These are phyloP conservation scores for Palythoa heliodiscus DNA, from an alignment of 92 coral and sea anemone genomes.

Conservation along the genomic window DNA sequence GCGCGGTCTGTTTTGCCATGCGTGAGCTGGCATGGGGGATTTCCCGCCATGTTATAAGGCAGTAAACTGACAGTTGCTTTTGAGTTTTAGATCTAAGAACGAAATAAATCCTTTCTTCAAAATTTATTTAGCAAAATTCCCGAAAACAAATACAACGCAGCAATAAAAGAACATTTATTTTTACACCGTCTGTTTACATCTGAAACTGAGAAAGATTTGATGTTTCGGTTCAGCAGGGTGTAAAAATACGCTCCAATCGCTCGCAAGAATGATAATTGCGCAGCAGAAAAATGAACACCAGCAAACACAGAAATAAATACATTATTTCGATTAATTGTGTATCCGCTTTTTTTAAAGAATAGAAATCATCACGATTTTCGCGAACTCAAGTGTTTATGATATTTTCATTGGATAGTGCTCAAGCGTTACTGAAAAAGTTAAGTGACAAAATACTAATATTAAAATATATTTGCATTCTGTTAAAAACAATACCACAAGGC, in stretches of 20 bases:
- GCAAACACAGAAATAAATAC: neutral
- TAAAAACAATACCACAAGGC: slow-evolving; percentile 1
- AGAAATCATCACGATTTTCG: neutral
- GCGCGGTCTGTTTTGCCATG: neutral
- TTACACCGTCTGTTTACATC: neutral
- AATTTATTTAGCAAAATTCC: neutral
- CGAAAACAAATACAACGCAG: neutral
- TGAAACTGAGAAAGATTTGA: neutral
- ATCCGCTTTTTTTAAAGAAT: neutral
- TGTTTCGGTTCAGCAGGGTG: slow-evolving; percentile 13
- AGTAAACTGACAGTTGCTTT: no score
- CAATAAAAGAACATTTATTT: neutral
- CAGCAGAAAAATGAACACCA: slow-evolving; percentile 14
- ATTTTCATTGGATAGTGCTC: neutral
- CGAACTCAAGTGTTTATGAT: neutral
- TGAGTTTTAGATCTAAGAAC: neutral
- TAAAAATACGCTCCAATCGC: neutral
- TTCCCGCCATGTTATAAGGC: slow-evolving; percentile 28
- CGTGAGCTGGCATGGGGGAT: neutral
- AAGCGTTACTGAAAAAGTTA: neutral
- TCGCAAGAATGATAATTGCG: slow-evolving; percentile 1
- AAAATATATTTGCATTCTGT: slow-evolving; percentile 1
- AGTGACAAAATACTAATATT: neutral
- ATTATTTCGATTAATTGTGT: neutral
- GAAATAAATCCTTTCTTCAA: neutral